A percentile compares a stretch with the other conserved stretches of the same genome.
phyloP scores from a whole-genome alignment of 2,888 invertebrate species.

The Dinocampus coccinellae region DNA sequence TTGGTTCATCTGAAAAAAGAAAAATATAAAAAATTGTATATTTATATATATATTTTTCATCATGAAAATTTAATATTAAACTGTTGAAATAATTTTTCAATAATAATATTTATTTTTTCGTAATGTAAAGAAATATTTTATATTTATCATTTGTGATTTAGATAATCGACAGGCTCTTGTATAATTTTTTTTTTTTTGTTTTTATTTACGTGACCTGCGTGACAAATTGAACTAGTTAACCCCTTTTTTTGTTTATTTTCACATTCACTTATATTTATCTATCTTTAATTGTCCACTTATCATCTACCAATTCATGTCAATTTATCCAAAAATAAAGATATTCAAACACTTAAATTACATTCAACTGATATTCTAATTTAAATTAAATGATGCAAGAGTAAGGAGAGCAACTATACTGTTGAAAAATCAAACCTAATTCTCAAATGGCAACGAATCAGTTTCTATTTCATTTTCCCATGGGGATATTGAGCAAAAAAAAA shows the following conservation, averaged over 20 bases:
- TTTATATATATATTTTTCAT: not conserved
- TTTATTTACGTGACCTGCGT: conserved; percentile 16
- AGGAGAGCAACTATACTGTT: conserved; percentile 19
- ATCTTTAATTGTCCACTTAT: conserved; percentile 13
- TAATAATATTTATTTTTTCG: too few relatives aligned
- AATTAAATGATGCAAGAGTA: conserved; percentile 16
- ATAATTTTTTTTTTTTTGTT: not conserved
- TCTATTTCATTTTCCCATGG: conserved; percentile 60
- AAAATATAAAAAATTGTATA: not conserved
- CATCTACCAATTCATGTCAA: too few relatives aligned
- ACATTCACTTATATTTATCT: not conserved
- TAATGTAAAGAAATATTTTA: too few relatives aligned
- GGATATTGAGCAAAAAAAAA: conserved; percentile 43
- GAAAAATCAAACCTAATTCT: conserved; percentile 57
- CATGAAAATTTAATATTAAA: too few relatives aligned
- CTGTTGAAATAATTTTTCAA: too few relatives aligned
- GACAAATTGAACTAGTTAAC: not conserved
- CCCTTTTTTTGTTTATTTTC: too few relatives aligned
- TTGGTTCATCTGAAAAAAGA: too few relatives aligned
- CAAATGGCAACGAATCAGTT: conserved; percentile 62
- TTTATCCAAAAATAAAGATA: too few relatives aligned
- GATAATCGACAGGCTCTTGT: too few relatives aligned
- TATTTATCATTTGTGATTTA: too few relatives aligned
- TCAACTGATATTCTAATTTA: too few relatives aligned
- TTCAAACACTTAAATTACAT: too few relatives aligned